Percentiles rank a stretch among this genome's conserved stretches.
Evolutionary conservation across 2,888 invertebrate genomes (phyloP).

Genomic region (Oligia fasciuncula): DNA sequence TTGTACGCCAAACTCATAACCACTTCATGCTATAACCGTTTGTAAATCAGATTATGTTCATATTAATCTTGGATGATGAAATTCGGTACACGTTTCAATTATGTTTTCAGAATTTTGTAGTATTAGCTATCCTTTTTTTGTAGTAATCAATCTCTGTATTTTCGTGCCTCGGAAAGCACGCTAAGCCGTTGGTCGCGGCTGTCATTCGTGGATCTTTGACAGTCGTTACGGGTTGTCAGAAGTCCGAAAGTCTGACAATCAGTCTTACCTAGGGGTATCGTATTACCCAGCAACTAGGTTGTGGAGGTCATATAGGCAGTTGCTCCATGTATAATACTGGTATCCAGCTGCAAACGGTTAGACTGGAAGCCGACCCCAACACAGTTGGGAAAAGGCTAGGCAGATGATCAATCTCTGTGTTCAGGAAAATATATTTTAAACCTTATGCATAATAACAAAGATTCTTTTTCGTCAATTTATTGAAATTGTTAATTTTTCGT

Average conservation of each 20-base stretch:
- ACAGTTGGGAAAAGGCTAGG: too few relatives aligned
- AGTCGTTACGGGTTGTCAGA: too few relatives aligned
- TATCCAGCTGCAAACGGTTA: too few relatives aligned
- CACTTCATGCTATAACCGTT: conserved; percentile 38
- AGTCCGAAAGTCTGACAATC: too few relatives aligned
- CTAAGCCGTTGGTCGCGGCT: too few relatives aligned
- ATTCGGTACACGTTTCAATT: conserved; percentile 15
- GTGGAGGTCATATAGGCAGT: too few relatives aligned
- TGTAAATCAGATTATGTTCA: conserved; percentile 37
- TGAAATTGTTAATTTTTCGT: background rate
- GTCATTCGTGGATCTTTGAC: too few relatives aligned
- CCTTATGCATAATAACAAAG: background rate
- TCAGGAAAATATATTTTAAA: background rate
- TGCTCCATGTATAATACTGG: too few relatives aligned
- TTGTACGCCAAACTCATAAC: conserved; percentile 33
- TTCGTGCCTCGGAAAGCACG: too few relatives aligned
- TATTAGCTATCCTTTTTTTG: conserved; percentile 15
- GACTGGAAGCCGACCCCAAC: too few relatives aligned
- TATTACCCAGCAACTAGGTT: too few relatives aligned
- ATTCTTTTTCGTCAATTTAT: background rate
- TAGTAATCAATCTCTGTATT: conserved; percentile 14
- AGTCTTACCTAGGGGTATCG: too few relatives aligned
- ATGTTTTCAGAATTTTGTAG: background rate
- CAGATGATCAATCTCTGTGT: background rate
- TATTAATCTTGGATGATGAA: conserved; percentile 21